These are phyloP conservation scores for Pseudorhiza aurosa DNA, from an alignment of 30 jellyfish, hydroid and myxozoan genomes.

Conservation along the genomic window DNA sequence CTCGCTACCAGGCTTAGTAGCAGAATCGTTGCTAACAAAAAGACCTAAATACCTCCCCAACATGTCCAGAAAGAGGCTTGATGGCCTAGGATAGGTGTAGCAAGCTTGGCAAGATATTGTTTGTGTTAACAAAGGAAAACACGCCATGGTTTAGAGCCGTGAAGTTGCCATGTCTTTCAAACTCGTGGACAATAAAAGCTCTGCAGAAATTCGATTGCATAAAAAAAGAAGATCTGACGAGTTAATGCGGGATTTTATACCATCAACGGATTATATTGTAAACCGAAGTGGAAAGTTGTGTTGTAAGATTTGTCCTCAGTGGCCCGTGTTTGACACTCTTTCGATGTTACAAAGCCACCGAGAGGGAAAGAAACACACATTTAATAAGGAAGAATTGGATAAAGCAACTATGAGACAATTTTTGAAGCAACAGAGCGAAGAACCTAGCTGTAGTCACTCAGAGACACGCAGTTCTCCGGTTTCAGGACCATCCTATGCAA, in stretches of 20 bases:
- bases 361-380: slow-evolving; percentile 33
- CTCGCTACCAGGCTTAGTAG: too few relatives aligned
- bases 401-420: slow-evolving; percentile 1
- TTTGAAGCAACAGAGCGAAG: background rate
- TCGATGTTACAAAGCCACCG: slow-evolving; percentile 57
- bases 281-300: slow-evolving; percentile 76
- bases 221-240: slow-evolving; percentile 32
- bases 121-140: too few relatives aligned
- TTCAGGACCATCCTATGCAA: background rate
- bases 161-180: slow-evolving; percentile 75
- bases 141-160: too few relatives aligned
- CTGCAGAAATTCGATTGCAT: slow-evolving; percentile 16
- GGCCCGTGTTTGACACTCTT: slow-evolving; percentile 84
- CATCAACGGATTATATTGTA: slow-evolving; percentile 33
- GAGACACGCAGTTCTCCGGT: background rate
- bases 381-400: slow-evolving; percentile 50
- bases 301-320: slow-evolving; percentile 73
- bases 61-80: too few relatives aligned
- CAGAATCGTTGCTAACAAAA: too few relatives aligned
- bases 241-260: slow-evolving; percentile 33
- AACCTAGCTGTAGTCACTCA: background rate
- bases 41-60: too few relatives aligned
- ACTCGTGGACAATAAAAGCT: slow-evolving; percentile 45
- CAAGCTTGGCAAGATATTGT: too few relatives aligned
- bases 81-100: too few relatives aligned